Evolutionary conservation across 92 coral and sea anemone genomes (phyloP).

Genomic region (Pocillopora grandis): DNA sequence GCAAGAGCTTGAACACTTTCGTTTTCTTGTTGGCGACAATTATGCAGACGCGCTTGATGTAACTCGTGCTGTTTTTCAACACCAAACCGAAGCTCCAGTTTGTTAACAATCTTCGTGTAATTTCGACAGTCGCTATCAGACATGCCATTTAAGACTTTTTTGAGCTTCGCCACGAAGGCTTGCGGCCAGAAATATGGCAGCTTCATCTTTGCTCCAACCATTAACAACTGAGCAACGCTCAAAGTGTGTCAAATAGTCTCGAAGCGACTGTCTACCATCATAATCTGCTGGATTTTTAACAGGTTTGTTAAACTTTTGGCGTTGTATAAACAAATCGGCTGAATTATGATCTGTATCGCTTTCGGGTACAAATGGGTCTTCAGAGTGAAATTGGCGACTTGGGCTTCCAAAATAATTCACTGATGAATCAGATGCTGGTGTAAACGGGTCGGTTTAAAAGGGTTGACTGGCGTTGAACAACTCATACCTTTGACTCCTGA

Average conservation of each 20-base stretch:
- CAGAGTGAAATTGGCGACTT: conserved; percentile 11
- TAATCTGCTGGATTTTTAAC: conserved; percentile 18
- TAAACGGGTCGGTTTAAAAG: conserved; percentile 22
- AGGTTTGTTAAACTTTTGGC: background rate
- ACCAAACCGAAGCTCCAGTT: conserved; percentile 43
- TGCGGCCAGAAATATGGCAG: conserved; percentile 52
- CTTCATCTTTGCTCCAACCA: conserved; percentile 40
- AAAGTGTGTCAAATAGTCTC: conserved; percentile 46
- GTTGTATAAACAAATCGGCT: conserved; percentile 7
- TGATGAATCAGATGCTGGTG: background rate
- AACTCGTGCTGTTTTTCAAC: conserved; percentile 50
- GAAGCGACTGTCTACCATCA: conserved; percentile 13
- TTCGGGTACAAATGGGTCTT: background rate
- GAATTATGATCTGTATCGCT: background rate
- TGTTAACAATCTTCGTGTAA: conserved; percentile 43
- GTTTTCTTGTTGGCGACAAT: conserved; percentile 37
- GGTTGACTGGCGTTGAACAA: background rate
- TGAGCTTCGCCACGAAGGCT: conserved; percentile 60
- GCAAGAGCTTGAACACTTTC: conserved; percentile 57
- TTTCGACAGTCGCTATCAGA: conserved; percentile 37
- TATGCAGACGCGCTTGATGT: conserved; percentile 54
- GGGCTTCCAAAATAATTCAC: background rate
- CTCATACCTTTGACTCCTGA: background rate
- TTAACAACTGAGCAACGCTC: conserved; percentile 41
- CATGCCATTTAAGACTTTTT: conserved; percentile 37